Percentiles rank a stretch among this genome's conserved stretches.
These are phyloP conservation scores for Aleiodes leptofemur DNA, from an alignment of 2,888 invertebrate genomes.

Conservation along the genomic window DNA sequence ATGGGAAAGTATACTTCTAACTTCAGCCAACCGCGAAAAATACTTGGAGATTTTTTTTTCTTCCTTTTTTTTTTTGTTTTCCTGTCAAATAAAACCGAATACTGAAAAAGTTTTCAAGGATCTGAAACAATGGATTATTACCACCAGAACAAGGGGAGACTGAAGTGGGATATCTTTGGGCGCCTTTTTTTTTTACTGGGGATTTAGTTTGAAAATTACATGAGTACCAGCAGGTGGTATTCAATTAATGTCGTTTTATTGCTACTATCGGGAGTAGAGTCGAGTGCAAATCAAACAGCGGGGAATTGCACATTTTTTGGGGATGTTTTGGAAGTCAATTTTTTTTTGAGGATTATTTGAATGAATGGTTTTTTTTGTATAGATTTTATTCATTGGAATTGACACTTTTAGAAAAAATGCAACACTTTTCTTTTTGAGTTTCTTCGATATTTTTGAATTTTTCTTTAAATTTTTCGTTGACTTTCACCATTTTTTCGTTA, in stretches of 20 bases:
- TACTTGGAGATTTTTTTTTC: neutral
- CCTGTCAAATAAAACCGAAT: slow-evolving; percentile 7
- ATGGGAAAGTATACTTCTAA: slow-evolving; percentile 19
- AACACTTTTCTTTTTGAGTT: no score
- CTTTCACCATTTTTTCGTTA: no score
- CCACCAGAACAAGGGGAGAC: neutral
- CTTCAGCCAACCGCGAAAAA: slow-evolving; percentile 27
- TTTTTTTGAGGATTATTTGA: no score
- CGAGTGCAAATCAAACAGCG: no score
- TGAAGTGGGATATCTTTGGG: neutral
- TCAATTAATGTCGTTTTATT: neutral
- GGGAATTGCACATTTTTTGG: no score
- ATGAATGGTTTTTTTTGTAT: no score
- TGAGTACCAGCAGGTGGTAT: slow-evolving; percentile 5
- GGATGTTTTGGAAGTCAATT: no score
- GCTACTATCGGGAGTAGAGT: no score
- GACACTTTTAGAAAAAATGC: no score
- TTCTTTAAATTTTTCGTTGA: no score
- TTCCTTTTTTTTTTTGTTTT: slow-evolving; percentile 10
- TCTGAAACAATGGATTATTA: slow-evolving; percentile 31
- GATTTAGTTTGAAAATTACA: neutral
- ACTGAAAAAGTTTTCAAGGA: neutral
- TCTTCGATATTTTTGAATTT: no score
- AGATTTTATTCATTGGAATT: no score
- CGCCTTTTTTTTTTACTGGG: neutral